phyloP scores from a whole-genome alignment of 2,797 vertebrate species.

The Microcaecilia unicolor region DNA sequence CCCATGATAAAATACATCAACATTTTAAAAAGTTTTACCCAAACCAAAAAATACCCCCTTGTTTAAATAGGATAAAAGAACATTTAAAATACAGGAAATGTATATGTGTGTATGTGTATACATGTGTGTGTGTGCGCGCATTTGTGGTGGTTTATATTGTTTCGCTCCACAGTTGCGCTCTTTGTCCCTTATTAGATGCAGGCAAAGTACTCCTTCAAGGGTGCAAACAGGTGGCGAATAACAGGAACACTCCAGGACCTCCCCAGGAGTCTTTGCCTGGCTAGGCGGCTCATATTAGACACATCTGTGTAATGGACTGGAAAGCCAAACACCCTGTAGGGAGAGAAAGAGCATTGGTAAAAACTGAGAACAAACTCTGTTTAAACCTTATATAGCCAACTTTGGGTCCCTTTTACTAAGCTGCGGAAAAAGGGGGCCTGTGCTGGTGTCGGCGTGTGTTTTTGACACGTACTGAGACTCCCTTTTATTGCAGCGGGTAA shows the following conservation, averaged over 20 bases:
- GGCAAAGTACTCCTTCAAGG: slow-evolving; percentile 97
- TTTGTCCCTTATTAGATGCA: slow-evolving; percentile 75
- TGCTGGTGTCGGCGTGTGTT: too few species aligned
- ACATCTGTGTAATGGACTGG: slow-evolving; percentile 96
- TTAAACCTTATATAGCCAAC: too few species aligned
- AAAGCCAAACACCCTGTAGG: slow-evolving; percentile 85
- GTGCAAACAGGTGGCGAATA: slow-evolving; percentile 95
- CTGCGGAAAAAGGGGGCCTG: too few species aligned
- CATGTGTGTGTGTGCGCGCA: too few species aligned
- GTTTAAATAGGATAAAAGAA: slow-evolving; percentile 84
- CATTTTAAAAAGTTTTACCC: slow-evolving; percentile 71
- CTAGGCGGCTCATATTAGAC: slow-evolving; percentile 98
- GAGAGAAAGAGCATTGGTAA: too few species aligned
- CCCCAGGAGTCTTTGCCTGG: slow-evolving; percentile 92
- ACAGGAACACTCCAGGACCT: slow-evolving; percentile 95
- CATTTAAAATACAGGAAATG: slow-evolving; percentile 75
- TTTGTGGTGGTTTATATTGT: too few species aligned
- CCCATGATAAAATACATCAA: too few species aligned
- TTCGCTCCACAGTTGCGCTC: slow-evolving; percentile 59
- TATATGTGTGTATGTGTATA: slow-evolving; percentile 56
- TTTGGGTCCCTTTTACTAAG: too few species aligned
- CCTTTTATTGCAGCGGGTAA: too few species aligned
- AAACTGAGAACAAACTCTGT: too few species aligned
- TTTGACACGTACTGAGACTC: too few species aligned
- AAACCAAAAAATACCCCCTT: slow-evolving; percentile 40